Evolutionary conservation across 2,888 invertebrate genomes (phyloP), one percentile per base, ranked within the genome.

Genomic region (Holacanthella duospinosa): DNA sequence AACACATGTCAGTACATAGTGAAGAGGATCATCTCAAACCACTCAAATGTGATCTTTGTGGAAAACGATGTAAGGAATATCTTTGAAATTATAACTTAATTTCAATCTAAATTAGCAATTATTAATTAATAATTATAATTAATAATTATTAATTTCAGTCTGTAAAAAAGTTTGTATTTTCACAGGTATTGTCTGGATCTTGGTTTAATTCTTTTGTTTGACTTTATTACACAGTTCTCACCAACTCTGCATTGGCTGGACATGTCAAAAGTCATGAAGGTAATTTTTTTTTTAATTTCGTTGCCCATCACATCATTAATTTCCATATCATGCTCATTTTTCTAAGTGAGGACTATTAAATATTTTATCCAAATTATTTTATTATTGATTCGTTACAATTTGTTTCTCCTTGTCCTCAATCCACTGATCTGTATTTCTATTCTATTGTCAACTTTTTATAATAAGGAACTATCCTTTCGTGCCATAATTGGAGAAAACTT

Each of bases 171-270:
- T n/a, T n/a, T n/a, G n/a, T n/a, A n/a, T n/a, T n/a, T n/a, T n/a
- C n/a, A n/a, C n/a, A n/a, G n/a, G n/a, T n/a, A n/a, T n/a, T n/a
- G n/a, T n/a, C n/a, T n/a, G n/a, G n/a, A n/a, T n/a, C n/a, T 36
- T 36, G 6, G 36, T 36, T 36, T 36, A 6, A 36, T 36, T 6
- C 6, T 36, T 6, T 36, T 36, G 9, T 36, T 16, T 6, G 6
- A 9, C 16, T 36, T 16, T 36, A 16, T 36, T 36, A 9, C 16
- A 4, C 21, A 48, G 48, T 87, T 76, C 80, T 86, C 74, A 87
- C 85, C 71, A 85, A 85, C 74, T 85, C 86, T 0, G 87, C 87
- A 2, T 77, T 88, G 26, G 81, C 85, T 1, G 85, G 86, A 71
- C 88, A 88, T 75, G 75, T 85, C 64, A 87, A 86, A 77, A 84